These are phyloP conservation scores for Monopterus albus DNA, from an alignment of 2,113 vertebrate species.

Conservation along the genomic window DNA sequence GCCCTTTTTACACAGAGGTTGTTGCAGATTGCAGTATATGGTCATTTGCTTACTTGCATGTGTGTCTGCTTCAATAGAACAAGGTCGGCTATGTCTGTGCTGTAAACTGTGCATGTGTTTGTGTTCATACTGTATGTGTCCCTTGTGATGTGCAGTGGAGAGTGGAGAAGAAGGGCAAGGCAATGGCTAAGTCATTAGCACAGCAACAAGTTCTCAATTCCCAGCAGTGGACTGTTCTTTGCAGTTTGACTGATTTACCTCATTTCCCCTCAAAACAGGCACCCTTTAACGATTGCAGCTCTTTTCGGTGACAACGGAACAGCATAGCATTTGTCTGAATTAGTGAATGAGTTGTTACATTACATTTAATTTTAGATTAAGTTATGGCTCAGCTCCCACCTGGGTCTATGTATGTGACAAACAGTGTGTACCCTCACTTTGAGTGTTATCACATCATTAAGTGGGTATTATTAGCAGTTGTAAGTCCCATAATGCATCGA, in stretches of 20 bases:
- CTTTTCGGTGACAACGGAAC: background rate
- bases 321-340: background rate
- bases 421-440: too few relatives aligned
- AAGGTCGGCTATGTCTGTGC: background rate
- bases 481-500: too few relatives aligned
- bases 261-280: background rate
- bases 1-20: too few relatives aligned
- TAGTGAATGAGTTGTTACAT: background rate
- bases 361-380: background rate
- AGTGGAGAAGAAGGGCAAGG: background rate
- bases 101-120: slow-evolving; percentile 21
- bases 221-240: background rate
- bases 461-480: too few relatives aligned
- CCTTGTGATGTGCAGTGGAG: slow-evolving; percentile 21
- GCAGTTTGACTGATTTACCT: background rate
- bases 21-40: too few relatives aligned
- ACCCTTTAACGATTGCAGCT: background rate
- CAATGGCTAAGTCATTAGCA: slow-evolving; percentile 1
- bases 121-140: slow-evolving; percentile 17
- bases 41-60: too few relatives aligned
- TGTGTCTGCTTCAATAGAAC: slow-evolving; percentile 2
- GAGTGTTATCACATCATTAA: too few relatives aligned
- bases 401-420: background rate
- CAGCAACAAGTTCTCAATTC: slow-evolving; percentile 19
- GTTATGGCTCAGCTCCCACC: too few relatives aligned